Conservation (phyloP, 2,888 invertebrate species). For the Amphipoea lucens region DNA sequence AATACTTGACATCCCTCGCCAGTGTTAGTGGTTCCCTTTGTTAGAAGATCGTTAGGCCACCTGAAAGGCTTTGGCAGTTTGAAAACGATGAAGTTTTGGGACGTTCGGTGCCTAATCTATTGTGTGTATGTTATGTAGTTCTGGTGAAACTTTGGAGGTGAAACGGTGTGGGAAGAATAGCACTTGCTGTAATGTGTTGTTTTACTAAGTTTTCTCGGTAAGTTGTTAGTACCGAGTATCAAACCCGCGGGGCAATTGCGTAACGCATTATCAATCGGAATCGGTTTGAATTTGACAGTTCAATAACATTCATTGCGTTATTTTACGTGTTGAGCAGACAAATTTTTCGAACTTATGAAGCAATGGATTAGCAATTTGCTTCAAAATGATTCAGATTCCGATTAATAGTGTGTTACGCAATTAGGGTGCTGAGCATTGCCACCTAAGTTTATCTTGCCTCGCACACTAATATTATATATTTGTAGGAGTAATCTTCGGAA, state of each 20-base stretch:
- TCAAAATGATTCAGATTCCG: too few species aligned
- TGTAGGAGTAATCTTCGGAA: too few species aligned
- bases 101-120: background rate
- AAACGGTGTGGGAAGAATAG: background rate
- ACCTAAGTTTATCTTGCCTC: background rate
- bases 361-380: too few species aligned
- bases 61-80: slow-evolving; percentile 40
- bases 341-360: too few species aligned
- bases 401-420: too few species aligned
- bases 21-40: slow-evolving; percentile 36
- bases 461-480: too few species aligned
- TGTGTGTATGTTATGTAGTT: background rate
- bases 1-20: slow-evolving; percentile 44
- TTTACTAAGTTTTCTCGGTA: background rate
- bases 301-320: too few species aligned
- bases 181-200: background rate
- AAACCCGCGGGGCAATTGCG: background rate
- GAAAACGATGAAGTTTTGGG: slow-evolving; percentile 28
- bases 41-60: slow-evolving; percentile 42
- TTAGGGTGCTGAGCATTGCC: background rate
- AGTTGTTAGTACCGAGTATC: background rate
- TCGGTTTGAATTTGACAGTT: too few species aligned
- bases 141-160: background rate
- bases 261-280: too few species aligned
- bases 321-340: too few species aligned